These are phyloP conservation scores for Crossoptilon crossoptilon DNA, from an alignment of 2,797 vertebrate genomes.

Conservation along the genomic window DNA sequence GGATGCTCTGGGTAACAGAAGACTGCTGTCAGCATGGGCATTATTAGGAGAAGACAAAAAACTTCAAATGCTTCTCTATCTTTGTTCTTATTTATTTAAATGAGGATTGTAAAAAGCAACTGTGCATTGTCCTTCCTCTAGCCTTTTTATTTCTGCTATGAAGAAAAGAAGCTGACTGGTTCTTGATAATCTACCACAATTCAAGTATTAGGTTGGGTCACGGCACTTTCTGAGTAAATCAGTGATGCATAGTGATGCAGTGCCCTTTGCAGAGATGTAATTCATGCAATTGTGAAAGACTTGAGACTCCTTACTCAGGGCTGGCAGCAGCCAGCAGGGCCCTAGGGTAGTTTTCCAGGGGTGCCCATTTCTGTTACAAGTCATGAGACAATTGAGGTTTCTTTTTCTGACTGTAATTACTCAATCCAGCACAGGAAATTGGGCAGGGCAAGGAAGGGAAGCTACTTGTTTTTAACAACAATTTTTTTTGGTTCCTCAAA, in stretches of 20 bases:
- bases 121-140: background rate
- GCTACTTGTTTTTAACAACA: constrained; percentile 37
- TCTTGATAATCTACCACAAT: background rate
- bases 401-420: constrained; percentile 43
- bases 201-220: background rate
- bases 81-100: constrained; percentile 29
- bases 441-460: background rate
- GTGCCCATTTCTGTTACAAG: background rate
- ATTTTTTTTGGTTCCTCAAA: constrained; percentile 49
- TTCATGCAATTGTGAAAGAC: fast-evolving
- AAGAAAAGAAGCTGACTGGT: background rate
- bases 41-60: background rate
- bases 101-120: background rate
- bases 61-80: background rate
- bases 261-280: background rate
- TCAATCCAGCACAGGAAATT: constrained; percentile 56
- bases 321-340: background rate
- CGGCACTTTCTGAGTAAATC: background rate
- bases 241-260: too few relatives aligned
- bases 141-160: background rate
- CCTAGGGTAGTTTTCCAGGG: background rate
- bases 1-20: background rate
- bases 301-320: background rate
- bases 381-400: constrained; percentile 29
- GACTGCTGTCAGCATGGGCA: background rate